phyloP scores from a whole-genome alignment of 2,797 vertebrate genomes.

The Liasis olivaceus region DNA sequence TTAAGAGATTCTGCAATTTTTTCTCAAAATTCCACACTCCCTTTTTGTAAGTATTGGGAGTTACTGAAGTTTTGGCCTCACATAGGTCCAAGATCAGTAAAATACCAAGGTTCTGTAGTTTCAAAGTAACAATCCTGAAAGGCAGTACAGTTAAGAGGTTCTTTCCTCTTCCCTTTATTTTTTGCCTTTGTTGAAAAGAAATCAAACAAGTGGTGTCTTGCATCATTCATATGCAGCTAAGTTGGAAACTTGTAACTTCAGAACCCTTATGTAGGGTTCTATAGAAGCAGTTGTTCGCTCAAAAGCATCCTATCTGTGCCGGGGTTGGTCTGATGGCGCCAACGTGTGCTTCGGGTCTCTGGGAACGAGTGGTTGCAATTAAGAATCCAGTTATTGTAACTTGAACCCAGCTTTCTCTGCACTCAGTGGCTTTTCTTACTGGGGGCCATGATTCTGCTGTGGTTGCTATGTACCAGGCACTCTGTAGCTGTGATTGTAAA shows the following conservation, averaged over 20 bases:
- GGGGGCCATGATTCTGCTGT: background rate
- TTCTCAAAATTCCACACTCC: background rate
- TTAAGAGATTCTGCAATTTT: background rate
- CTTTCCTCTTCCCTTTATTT: background rate
- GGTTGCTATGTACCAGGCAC: background rate
- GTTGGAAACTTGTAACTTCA: background rate
- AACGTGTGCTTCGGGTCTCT: background rate
- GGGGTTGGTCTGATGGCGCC: background rate
- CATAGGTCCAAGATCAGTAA: background rate
- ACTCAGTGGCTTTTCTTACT: background rate
- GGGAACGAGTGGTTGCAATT: conserved; percentile 25
- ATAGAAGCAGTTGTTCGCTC: accelerated
- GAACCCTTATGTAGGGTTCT: background rate
- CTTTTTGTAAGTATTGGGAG: background rate
- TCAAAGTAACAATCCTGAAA: background rate
- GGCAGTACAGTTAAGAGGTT: background rate
- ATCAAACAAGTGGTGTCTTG: background rate
- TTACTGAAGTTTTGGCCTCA: background rate
- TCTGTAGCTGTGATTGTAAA: background rate
- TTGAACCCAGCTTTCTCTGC: background rate
- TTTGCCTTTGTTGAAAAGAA: background rate
- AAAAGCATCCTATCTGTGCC: background rate
- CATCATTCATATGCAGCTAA: background rate
- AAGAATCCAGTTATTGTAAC: conserved; percentile 17
- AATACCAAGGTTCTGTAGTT: background rate